Evolutionary conservation across 2,797 vertebrate genomes (phyloP), one percentile per base, ranked within the genome.

Genomic region (Thaleichthys pacificus): DNA sequence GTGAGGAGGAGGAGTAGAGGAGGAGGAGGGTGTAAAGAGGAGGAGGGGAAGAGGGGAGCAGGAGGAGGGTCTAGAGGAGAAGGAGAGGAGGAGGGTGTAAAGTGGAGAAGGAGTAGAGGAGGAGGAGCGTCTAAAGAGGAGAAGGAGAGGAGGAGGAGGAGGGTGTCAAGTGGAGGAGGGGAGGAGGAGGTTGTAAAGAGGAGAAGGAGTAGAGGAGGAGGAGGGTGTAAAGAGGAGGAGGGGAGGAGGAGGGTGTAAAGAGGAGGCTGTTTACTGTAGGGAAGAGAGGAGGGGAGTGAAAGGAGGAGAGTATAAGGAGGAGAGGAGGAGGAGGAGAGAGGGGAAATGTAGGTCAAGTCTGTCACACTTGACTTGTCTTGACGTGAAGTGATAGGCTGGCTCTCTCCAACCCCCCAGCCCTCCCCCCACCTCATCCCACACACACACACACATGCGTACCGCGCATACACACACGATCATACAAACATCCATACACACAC

Each of bases 311-410:
- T 35, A 70, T 65, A 61, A 47, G 42, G 21, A 47, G 22, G 68
- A 58, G 71, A 35, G 0, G 60, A 61, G 22, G 60, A 28, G 58
- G 64, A 49, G 22, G 65, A 26, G 68, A 26, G 66, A 58, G 64
- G 58, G 65, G 49, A 65, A 81, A 96, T 95, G 93, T 96, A 95
- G 95, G 94, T 96, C 95, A 95, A 92, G 89, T 93, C 93, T 94
- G 92, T 96, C 94, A 95, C 93, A 94, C 93, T 94, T 90, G 90
- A 92, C 85, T 91, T 92, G 86, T 86, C 84, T 91, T 95, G 94
- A 95, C 93, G 92, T 85, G 89, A 95, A 94, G 94, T 95, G 94
- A 95, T 95, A 91, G 94, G 91, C 92, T 92, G 93, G 92, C 93
- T 94, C 92, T 93, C 92, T 93, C 90, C 87, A 86, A 87, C 47